Conservation (phyloP, 2,888 invertebrate species). For the Agriotes lineatus region DNA sequence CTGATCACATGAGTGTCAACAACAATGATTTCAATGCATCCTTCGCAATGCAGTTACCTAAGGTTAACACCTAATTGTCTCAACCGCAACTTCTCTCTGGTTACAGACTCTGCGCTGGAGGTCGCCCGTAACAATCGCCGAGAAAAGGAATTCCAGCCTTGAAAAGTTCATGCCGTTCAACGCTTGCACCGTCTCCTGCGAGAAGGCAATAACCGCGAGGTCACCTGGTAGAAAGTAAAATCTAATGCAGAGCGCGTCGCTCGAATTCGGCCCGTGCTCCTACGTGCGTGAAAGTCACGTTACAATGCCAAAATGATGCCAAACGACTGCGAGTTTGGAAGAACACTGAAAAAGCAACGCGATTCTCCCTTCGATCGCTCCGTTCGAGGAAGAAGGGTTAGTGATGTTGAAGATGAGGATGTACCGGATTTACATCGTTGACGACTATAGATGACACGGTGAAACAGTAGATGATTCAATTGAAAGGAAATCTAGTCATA, state of each 20-base stretch:
- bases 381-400: no score
- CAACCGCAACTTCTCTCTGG: no score
- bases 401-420: no score
- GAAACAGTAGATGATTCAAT: no score
- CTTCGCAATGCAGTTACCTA: no score
- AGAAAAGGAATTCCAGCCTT: constrained; percentile 20
- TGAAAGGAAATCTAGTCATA: no score
- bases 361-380: no score
- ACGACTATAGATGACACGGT: no score
- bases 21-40: no score
- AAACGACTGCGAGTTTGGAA: neutral
- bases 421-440: no score
- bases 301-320: neutral
- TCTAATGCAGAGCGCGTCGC: neutral
- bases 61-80: no score
- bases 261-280: neutral
- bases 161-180: constrained; percentile 12
- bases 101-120: neutral
- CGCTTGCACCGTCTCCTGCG: neutral
- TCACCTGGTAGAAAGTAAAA: constrained; percentile 23
- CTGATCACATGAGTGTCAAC: no score
- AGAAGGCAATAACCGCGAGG: constrained; percentile 22
- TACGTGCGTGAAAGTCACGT: constrained; percentile 1
- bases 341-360: neutral
- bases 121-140: neutral